Evolutionary conservation across 1,140 invertebrate genomes (phyloP).

Genomic region (Achroia grisella): DNA sequence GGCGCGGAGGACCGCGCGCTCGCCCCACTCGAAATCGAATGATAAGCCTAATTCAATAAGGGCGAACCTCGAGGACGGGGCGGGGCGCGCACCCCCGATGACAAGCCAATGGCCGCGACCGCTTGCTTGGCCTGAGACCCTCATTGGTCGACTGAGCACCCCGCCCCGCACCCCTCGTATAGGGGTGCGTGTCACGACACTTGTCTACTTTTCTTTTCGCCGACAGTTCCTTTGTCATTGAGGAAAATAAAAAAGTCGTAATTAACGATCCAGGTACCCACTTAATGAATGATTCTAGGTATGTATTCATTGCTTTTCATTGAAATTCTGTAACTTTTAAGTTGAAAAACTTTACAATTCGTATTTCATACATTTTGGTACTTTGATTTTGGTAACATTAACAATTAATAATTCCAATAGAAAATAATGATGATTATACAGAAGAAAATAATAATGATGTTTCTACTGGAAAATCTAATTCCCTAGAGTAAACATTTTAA

Average conservation of each 20-base stretch:
- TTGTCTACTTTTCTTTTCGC: conserved; percentile 73
- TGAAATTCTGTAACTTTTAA: no score
- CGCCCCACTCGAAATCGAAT: conserved; percentile 74
- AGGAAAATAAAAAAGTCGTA: conserved; percentile 73
- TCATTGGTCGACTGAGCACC: conserved; percentile 41
- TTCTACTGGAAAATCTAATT: no score
- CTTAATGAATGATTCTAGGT: conserved; percentile 59
- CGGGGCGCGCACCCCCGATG: conserved; percentile 55
- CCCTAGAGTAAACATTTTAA: no score
- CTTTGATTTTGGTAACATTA: no score
- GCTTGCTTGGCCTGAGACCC: conserved; percentile 21
- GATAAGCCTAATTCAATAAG: conserved; percentile 76
- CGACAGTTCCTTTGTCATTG: conserved; percentile 72
- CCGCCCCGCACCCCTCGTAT: conserved; percentile 31
- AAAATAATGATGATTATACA: no score
- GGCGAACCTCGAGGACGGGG: conserved; percentile 63
- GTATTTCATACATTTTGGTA: no score
- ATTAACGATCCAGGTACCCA: conserved; percentile 69
- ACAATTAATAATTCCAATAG: no score
- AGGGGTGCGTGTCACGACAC: conserved; percentile 69
- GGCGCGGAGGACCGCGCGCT: conserved; percentile 62
- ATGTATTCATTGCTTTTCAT: conserved; percentile 18
- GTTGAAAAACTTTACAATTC: no score
- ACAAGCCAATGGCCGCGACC: conserved; percentile 51
- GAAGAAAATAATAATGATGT: no score